Evolutionary conservation across 92 coral and sea anemone species (phyloP), one percentile per base, ranked within the genome.

Genomic region (Epizoanthus stellaris): DNA sequence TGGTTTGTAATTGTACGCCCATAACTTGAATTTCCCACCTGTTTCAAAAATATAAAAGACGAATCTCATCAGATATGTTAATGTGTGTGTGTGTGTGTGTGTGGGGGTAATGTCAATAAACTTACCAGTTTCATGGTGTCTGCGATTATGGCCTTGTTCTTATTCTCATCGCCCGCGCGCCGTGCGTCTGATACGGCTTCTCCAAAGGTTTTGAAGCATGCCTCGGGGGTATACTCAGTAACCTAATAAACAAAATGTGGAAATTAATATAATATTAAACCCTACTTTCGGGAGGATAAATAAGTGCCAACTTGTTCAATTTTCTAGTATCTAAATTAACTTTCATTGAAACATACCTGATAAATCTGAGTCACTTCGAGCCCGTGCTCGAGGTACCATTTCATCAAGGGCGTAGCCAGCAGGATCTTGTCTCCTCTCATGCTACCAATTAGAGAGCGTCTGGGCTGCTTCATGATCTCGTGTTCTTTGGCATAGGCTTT

Each of bases 361-460:
- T 82, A 17, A 89, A n/a, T n/a, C n/a, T n/a, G n/a, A n/a, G n/a
- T n/a, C n/a, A n/a, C n/a, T n/a, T n/a, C n/a, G n/a, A n/a, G 45
- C 6, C 92, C 93, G 58, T 89, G 93, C 25, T 82, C 80, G 39
- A 90, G 45, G 76, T 90, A 90, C 93, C 93, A 86, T 7, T 75
- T 86, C 12, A 86, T n/a, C 0, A 82, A 69, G 47, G 93, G 90
- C 1, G 93, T 90, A 61, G 90, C 90, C 84, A 89, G 47, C 64
- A 85, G 76, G 67, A 85, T 81, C 83, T 81, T 81, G 5, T 71
- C 56, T 7, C 85, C 80, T 58, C 56, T 63, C 74, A 52, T 36
- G 14, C 89, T 89, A n/a, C n/a, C n/a, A n/a, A n/a, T n/a, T n/a
- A n/a, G n/a, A n/a, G n/a, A n/a, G n/a, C n/a, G n/a, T n/a, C 76